Base-by-base conservation (phyloP, 2,113 vertebrate genomes). In the Probosciger aterrimus region DNA sequence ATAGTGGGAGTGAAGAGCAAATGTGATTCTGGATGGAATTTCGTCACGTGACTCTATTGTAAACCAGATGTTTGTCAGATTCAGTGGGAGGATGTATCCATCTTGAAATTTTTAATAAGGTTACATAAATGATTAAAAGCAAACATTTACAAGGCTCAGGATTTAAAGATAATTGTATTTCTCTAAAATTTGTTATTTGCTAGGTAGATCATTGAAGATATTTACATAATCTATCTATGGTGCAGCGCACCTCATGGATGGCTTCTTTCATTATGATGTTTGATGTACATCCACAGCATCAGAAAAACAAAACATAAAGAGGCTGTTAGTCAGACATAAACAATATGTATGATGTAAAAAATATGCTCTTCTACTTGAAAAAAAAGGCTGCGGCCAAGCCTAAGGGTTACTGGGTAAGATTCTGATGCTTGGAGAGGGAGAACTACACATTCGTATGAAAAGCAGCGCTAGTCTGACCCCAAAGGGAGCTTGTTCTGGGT, bases 31-130 rank as follows among this genome's bases (percentile, higher is more conserved):
- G 82, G 82, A 86, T 95, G 92, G 96, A 96, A 98, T 98, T 97
- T 96, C 82, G 71, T 94, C 94, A 81, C 92, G 25, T 80, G 65
- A 65, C 79, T 92, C 69, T 93, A 12, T 94, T 96, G 92, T 96
- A 97, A 97, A 97, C 62, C 97, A 97, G 96, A 95, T 97, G 59
- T 96, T 97, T 95, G 81, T 95, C 96, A 93, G 68, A 96, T 95
- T 96, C 31, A 37, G 90, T 89, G 95, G 76, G 77, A 94, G 73
- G 79, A 73, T 90, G 67, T 91, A 97, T 97, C 91, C 89, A 91
- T 98, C 97, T 98, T 97, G 96, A 96, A 96, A 92, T 92, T 97
- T 90, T 95, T 96, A 98, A 98, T 96, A 96, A 97, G 85, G 93
- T 98, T 95, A 93, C 24, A 17, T 86, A 78, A 97, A 97, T 88